Percentiles rank a stretch among this genome's conserved stretches.
phyloP scores from a whole-genome alignment of 2,113 vertebrate genomes.

The Xiphias gladius region DNA sequence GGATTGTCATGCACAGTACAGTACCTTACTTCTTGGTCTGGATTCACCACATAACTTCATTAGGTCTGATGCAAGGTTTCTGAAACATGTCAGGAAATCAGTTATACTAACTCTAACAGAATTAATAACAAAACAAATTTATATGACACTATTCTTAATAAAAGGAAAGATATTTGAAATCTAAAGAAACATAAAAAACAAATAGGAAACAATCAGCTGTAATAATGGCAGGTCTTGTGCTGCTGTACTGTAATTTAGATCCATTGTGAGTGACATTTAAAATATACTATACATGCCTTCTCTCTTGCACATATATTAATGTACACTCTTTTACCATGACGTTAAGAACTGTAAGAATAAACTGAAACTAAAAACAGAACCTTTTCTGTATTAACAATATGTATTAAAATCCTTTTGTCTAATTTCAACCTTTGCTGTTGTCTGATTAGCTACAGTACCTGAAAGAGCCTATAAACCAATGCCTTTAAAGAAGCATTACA shows the following conservation, averaged over 20 bases:
- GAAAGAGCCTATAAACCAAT: too few species aligned
- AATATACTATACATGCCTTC: neutral
- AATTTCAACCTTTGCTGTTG: too few species aligned
- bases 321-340: too few species aligned
- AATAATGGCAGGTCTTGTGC: neutral
- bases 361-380: too few species aligned
- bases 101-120: neutral
- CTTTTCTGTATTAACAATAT: too few species aligned
- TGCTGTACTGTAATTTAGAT: neutral
- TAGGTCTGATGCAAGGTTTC: constrained; percentile 92
- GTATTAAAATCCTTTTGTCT: too few species aligned
- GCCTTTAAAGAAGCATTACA: too few species aligned
- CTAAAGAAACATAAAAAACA: too few species aligned
- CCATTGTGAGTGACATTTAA: neutral
- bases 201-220: neutral
- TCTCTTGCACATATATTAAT: neutral
- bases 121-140: neutral
- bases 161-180: neutral
- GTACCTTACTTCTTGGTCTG: constrained; percentile 92
- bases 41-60: constrained; percentile 96
- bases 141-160: neutral
- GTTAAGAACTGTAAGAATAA: too few species aligned
- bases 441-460: too few species aligned
- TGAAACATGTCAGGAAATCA: constrained; percentile 63
- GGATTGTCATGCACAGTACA: neutral